Evolutionary conservation across 1,140 invertebrate species (phyloP), one percentile per base, ranked within the genome.

Genomic region (Penaeus chinensis): DNA sequence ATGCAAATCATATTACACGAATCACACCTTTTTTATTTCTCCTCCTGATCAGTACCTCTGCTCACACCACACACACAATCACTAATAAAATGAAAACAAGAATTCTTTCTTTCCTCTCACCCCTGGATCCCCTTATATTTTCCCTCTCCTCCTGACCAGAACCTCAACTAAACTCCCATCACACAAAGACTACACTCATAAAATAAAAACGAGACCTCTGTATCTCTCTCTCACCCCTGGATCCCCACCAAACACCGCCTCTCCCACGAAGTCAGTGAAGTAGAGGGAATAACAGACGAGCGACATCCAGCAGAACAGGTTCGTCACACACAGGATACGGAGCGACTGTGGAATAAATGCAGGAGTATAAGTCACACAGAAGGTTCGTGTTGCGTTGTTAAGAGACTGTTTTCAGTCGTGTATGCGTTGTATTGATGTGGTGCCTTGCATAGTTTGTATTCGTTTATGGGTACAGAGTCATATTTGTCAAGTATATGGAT

Each of bases 251-350:
- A 96, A 99, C n/a, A 99, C 97, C 54, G 96, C 95, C 93, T 99
- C 97, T 0, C 97, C 98, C 11, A 99, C 98, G 92, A 98, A 99
- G 92, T 99, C 98, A 0, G 98, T 99, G 92, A 99, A 99, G 92
- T 99, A 99, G 0, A 99, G 93, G 0, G 98, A 99, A 91, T 99
- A 99, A 92, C 97, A 98, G 3, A 99, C 97, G 84, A 99, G 96
- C 0, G 97, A 97, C 97, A 98, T 99, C 98, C 98, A 99, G 91
- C 97, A 98, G 92, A 99, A 99, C 0, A 99, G 93, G 93, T 99
- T 99, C 0, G 98, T 99, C 5, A 98, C 89, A 91, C 98, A 99
- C 1, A 99, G 94, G 90, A 97, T 95, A 63, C 95, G 94, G 84
- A 99, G 93, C 3, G 96, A 98, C 85, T 93, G 84, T 65, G 32